Percentiles rank a stretch among this genome's conserved stretches.
phyloP scores from a whole-genome alignment of 2,113 vertebrate species.

The Beaufortia kweichowensis region DNA sequence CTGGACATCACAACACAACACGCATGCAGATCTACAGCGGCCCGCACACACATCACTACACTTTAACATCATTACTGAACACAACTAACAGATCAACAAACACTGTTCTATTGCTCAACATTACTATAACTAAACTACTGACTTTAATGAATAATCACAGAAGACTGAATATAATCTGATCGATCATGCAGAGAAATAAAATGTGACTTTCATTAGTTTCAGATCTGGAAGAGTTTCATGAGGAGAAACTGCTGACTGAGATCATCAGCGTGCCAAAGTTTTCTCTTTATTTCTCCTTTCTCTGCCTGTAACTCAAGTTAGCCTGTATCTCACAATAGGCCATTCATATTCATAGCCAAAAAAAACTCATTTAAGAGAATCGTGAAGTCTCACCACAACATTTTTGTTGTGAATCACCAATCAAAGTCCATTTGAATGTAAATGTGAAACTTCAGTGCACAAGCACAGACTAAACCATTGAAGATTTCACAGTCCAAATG shows the following conservation, averaged over 20 bases:
- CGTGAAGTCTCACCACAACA: too few relatives aligned
- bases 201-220: background rate
- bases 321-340: too few relatives aligned
- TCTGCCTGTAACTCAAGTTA: background rate
- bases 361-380: too few relatives aligned
- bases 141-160: too few relatives aligned
- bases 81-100: background rate
- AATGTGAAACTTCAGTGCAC: too few relatives aligned
- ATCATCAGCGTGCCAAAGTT: background rate
- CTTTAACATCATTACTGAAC: background rate
- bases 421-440: too few relatives aligned
- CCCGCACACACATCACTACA: conserved; percentile 59
- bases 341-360: too few relatives aligned
- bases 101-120: too few relatives aligned
- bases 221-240: background rate
- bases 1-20: conserved; percentile 57
- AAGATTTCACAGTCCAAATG: background rate
- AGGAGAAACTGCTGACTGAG: conserved; percentile 14
- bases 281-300: conserved; percentile 13
- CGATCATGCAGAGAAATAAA: background rate
- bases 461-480: too few relatives aligned
- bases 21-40: background rate
- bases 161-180: too few relatives aligned
- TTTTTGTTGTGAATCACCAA: too few relatives aligned
- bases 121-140: too few relatives aligned